These are phyloP conservation scores for Cheilosia urbana DNA, from an alignment of 2,888 invertebrate species.

Conservation along the genomic window DNA sequence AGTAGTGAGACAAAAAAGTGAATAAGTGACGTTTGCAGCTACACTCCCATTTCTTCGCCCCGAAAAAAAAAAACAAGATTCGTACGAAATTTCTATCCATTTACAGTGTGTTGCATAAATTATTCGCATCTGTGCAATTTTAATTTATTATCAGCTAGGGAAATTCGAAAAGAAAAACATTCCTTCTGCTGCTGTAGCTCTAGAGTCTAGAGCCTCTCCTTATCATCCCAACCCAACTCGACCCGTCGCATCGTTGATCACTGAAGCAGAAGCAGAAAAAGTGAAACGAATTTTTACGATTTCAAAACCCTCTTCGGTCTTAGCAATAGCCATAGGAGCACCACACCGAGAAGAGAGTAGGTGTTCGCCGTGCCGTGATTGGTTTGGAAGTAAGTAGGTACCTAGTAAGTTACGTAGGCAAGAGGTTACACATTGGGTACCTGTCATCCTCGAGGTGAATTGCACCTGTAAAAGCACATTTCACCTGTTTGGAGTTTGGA, in stretches of 20 bases:
- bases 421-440: slow-evolving; percentile 41
- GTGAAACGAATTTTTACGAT: slow-evolving; percentile 53
- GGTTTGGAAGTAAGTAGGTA: slow-evolving; percentile 44
- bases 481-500: slow-evolving; percentile 65
- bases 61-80: slow-evolving; percentile 37
- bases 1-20: slow-evolving; percentile 50
- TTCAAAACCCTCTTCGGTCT: slow-evolving; percentile 33
- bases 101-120: slow-evolving; percentile 52
- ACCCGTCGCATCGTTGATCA: slow-evolving; percentile 24
- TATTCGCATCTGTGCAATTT: slow-evolving; percentile 57
- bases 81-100: slow-evolving; percentile 47
- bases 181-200: slow-evolving; percentile 14
- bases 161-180: slow-evolving; percentile 48
- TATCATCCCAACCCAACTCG: slow-evolving; percentile 1
- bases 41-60: slow-evolving; percentile 35
- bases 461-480: slow-evolving; percentile 64
- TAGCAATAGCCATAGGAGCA: slow-evolving; percentile 18
- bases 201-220: slow-evolving; percentile 13
- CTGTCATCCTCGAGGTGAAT: slow-evolving; percentile 72
- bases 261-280: slow-evolving; percentile 43
- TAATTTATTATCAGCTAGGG: slow-evolving; percentile 59
- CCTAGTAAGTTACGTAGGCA: slow-evolving; percentile 59
- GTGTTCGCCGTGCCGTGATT: slow-evolving; percentile 46
- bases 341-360: slow-evolving; percentile 51
- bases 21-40: slow-evolving; percentile 67